Percentiles rank a stretch among this genome's conserved stretches.
Evolutionary conservation across 2,113 vertebrate genomes (phyloP).

Genomic region (Vulpes ferrilata): DNA sequence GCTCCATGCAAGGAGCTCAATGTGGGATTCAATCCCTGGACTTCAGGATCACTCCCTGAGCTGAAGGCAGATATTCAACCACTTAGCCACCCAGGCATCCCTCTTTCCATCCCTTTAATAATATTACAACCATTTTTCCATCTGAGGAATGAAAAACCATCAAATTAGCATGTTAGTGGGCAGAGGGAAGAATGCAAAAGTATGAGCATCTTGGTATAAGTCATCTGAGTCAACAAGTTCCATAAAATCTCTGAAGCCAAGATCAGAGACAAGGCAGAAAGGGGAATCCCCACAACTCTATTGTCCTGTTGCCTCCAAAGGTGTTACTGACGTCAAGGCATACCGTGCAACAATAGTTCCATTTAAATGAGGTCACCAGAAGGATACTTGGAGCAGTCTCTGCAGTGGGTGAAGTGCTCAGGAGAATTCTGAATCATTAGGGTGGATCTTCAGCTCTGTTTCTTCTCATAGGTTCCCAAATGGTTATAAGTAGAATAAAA

Average conservation of each 20-base stretch:
- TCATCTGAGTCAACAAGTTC: not conserved
- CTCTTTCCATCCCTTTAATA: not conserved
- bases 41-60: too few relatives aligned
- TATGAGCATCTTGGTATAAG: not conserved
- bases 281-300: not conserved
- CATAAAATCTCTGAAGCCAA: not conserved
- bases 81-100: too few relatives aligned
- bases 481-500: not conserved
- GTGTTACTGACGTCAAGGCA: not conserved
- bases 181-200: not conserved
- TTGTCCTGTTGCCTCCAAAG: not conserved
- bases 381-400: slow-evolving; percentile 9
- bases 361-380: not conserved
- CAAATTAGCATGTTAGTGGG: not conserved
- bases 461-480: slow-evolving; percentile 4
- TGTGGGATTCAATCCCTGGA: too few relatives aligned
- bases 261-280: not conserved
- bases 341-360: not conserved
- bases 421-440: slow-evolving; percentile 57
- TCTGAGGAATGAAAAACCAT: not conserved
- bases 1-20: too few relatives aligned
- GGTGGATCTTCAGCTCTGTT: not conserved
- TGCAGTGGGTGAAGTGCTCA: slow-evolving; percentile 18
- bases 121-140: not conserved
- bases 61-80: too few relatives aligned